Evolutionary conservation across 23 tunicate genomes (phyloP), one percentile per base, ranked within the genome.

Genomic region (Diplosoma virens): DNA sequence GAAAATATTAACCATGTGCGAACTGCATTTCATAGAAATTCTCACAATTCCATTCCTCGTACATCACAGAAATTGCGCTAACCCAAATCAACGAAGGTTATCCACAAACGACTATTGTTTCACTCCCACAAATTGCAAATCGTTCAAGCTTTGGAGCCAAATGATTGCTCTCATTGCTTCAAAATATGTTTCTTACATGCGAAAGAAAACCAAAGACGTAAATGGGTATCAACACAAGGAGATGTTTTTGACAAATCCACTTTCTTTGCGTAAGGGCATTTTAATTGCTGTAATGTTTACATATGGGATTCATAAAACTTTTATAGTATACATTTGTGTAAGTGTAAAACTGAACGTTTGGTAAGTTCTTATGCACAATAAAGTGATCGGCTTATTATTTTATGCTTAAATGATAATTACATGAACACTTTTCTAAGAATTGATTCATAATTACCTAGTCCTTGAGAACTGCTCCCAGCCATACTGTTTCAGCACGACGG

Each of bases 61-160:
- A n/a, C n/a, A n/a, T n/a, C n/a, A n/a, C n/a, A n/a, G n/a, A 14
- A 41, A 41, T 41, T 41, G 14, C 50, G 14, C 9, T 41, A 7
- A 41, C 14, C 50, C 50, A 41, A 41, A 41, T 14, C 50, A 41
- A 9, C 50, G 14, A 7, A 41, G 14, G 63, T 20, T 55, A 14
- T 55, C 17, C 21, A 55, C 63, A 55, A 55, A 55, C 63, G 63
- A 55, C 21, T 55, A 14, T 25, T 22, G 63, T 25, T 55, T 25
- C 63, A 55, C 20, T 22, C 63, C 4, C 63, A 55, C 63, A 55
- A 55, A 16, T 55, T 55, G 20, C 63, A 55, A 11, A 55, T 55
- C 20, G 63, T 55, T 55, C 63, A 55, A n/a, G n/a, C n/a, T n/a
- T n/a, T n/a, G n/a, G n/a, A n/a, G n/a, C n/a, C n/a, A n/a, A n/a